A percentile compares a stretch with the other conserved stretches of the same genome.
Evolutionary conservation across 2,797 vertebrate genomes (phyloP).

Genomic region (Lepus oiostolus): DNA sequence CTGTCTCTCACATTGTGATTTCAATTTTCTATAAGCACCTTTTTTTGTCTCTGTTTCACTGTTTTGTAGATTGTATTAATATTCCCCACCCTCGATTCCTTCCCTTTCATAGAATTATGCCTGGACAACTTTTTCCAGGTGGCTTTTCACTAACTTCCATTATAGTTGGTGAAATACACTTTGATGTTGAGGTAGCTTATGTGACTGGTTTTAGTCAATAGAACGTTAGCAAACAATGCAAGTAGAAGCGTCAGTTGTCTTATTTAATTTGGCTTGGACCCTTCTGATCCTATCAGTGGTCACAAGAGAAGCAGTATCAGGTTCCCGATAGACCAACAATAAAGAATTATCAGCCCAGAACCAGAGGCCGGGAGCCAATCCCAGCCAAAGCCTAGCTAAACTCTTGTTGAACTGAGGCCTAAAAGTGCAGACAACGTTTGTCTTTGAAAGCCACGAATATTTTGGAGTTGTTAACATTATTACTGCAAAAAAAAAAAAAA

Average conservation of each 20-base stretch:
- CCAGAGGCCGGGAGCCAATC: neutral
- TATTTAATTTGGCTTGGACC: neutral
- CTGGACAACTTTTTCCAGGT: too few relatives aligned
- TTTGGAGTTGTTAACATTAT: neutral
- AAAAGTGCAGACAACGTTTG: neutral
- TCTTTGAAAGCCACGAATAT: neutral
- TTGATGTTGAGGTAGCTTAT: neutral
- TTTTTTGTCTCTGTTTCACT: neutral
- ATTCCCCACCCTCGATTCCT: neutral
- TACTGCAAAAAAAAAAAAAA: neutral
- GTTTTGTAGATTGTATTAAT: neutral
- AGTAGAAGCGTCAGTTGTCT: neutral
- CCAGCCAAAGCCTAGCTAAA: too few relatives aligned
- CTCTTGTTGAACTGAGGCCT: neutral
- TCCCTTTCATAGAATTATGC: neutral
- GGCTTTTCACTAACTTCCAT: neutral
- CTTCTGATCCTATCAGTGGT: neutral
- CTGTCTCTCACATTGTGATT: neutral
- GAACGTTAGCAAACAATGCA: neutral
- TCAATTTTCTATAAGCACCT: neutral
- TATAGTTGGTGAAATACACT: neutral
- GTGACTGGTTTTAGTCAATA: neutral
- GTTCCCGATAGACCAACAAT: neutral
- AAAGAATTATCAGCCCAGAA: neutral
- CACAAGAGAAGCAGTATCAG: neutral